Base-by-base conservation (phyloP, 92 coral and sea anemone genomes). In the Phymanthus crucifer region DNA sequence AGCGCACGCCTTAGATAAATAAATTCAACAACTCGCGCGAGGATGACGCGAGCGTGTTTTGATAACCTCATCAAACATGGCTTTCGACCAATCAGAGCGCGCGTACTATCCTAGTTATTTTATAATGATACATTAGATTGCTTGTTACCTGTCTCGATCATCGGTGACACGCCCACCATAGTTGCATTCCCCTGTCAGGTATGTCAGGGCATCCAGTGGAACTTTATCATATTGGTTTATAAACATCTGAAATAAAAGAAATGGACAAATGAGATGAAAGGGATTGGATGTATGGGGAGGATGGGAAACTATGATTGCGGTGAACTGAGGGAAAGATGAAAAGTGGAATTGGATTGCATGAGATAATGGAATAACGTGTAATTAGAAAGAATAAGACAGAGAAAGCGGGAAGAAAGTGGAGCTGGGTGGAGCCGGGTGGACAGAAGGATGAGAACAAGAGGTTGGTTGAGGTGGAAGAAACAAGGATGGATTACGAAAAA, bases 161-260 rank as follows among this genome's bases (percentile, higher is more conserved):
- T 95, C 99, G 24, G 99, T 95, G 27, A 95, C 99, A 18, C 99
- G 86, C 26, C 99, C 99, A 35, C 99, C 99, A 58, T 95, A 95
- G 89, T 95, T 95, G 66, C 99, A 95, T 83, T 95, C 92, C 18
- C 99, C 99, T 17, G 94, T 95, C 58, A 95, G 91, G 69, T 95
- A 95, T 4, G 97, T 93, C 31, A 95, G 79, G 18, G 99, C 99
- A 32, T 95, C 99, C 74, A 90, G 90, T 3, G 99, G 99, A 33
- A 92, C 91, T 67, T 95, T 89, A 36, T 90, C 91, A 81, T 95
- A 95, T 37, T 93, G 96, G 77, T 95, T 93, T 33, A 93, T 75
- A 72, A 95, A 95, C 99, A 95, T 95, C 99, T 95, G 14, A 34
- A 50, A 57, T 26, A 23, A 61, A 24, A 24, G 43, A 38, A 38